Base-by-base conservation (phyloP, 2,797 vertebrate species). In the Spondyliosoma cantharus region DNA sequence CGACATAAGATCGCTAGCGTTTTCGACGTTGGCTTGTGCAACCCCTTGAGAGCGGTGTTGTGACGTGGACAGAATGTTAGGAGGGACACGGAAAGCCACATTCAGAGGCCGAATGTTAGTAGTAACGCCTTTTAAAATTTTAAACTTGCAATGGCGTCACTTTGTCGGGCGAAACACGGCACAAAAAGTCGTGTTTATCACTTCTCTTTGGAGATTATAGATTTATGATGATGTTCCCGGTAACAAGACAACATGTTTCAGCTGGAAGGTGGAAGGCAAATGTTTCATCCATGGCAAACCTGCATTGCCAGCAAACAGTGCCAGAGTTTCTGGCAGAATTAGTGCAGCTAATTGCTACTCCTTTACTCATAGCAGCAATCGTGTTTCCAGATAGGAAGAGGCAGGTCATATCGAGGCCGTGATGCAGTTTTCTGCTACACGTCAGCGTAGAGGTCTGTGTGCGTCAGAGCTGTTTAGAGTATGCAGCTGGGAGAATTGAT, bases 401-500 rank as follows among this genome's bases (percentile, higher is more conserved):
- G 45, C 46, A 42, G 27, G 6, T 24, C 6, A 15, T 46, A 24
- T 53, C 15, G 22, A 57, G 29, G 45, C 5, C 15, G 46, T 43
- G 7, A 12, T 62, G 25, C 7, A 8, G 32, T 46, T 15, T 15
- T 27, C 19, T 59, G 29, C 25, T 16, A 24, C 9, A 49, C 19
- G 56, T 49, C 22, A 16, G 3, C 19, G 68, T 61, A 19, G 71
- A 56, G 29, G 53, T 49, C 25, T 50, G 46, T 53, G 27, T 14
- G 71, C 53, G 45, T 69, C 17, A 20, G n/a, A 37, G 49, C 20
- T 56, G 65, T 79, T 60, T 43, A 19, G 42, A 85, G 37, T 37
- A 24, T 57, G 46, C 74, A 70, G 60, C 27, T 63, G 60, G 70
- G 72, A 76, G 54, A 83, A 80, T 37, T 85, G 80, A 87, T 83